Conservation (phyloP, 2,888 invertebrate genomes). For the Parelbella ahira region DNA sequence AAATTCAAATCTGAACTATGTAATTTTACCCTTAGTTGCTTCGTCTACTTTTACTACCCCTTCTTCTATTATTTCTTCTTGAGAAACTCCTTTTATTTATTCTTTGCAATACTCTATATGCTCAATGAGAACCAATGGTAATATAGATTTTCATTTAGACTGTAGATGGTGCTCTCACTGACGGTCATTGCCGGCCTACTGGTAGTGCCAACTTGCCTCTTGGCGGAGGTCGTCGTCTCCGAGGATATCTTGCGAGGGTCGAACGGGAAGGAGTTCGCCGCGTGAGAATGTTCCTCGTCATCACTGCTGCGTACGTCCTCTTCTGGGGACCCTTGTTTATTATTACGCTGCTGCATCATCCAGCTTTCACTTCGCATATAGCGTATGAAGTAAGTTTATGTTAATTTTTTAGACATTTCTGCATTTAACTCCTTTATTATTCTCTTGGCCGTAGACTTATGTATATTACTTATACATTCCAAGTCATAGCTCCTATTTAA, state of each 20-base stretch:
- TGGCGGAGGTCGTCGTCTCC: constrained; percentile 86
- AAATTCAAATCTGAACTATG: constrained; percentile 9
- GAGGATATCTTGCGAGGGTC: constrained; percentile 88
- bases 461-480: too few relatives aligned
- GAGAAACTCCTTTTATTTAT: background rate
- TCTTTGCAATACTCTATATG: background rate
- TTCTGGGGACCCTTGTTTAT: constrained; percentile 96
- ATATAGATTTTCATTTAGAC: constrained; percentile 47
- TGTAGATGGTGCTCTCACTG: constrained; percentile 63
- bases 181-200: constrained; percentile 53
- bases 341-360: constrained; percentile 89
- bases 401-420: too few relatives aligned
- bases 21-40: constrained; percentile 19
- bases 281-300: constrained; percentile 92
- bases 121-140: constrained; percentile 12
- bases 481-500: too few relatives aligned
- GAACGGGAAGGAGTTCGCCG: constrained; percentile 90
- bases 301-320: constrained; percentile 90
- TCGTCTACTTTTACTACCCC: constrained; percentile 11
- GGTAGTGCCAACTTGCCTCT: constrained; percentile 65
- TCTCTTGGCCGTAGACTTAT: too few relatives aligned
- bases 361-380: constrained; percentile 84
- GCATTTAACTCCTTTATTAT: too few relatives aligned
- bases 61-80: constrained; percentile 4
- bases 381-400: constrained; percentile 84